Conservation (phyloP, 2,888 invertebrate genomes). For the Drosophila imparisetae region DNA sequence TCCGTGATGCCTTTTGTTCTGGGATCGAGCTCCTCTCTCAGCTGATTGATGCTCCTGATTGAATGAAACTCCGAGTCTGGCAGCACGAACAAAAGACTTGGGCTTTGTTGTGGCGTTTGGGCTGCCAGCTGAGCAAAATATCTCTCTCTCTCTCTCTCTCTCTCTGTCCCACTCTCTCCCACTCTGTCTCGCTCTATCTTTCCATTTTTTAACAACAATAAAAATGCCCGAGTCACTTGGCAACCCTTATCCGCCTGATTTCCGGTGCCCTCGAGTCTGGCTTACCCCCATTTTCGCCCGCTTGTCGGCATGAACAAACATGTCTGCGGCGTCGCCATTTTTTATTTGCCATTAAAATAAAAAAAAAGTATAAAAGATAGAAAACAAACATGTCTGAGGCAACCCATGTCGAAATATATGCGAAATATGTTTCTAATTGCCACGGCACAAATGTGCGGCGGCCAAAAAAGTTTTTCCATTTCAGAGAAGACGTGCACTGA, state of each 20-base stretch:
- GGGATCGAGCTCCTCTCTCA: not conserved
- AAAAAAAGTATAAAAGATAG: not conserved
- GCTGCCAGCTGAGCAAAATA: slow-evolving; percentile 40
- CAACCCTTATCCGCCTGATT: slow-evolving; percentile 33
- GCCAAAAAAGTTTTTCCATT: slow-evolving; percentile 34
- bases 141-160: not conserved
- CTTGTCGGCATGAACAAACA: slow-evolving; percentile 63
- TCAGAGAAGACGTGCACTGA: slow-evolving; percentile 45
- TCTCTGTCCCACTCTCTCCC: not conserved
- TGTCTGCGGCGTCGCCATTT: slow-evolving; percentile 63
- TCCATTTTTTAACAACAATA: slow-evolving; percentile 34
- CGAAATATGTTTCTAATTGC: slow-evolving; percentile 71
- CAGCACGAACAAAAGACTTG: slow-evolving; percentile 36
- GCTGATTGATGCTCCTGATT: slow-evolving; percentile 63
- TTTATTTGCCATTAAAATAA: slow-evolving; percentile 51
- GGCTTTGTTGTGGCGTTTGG: slow-evolving; percentile 6
- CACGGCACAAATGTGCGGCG: slow-evolving; percentile 2
- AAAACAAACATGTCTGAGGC: slow-evolving; percentile 33
- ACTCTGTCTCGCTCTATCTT: not conserved
- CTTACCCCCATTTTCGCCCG: slow-evolving; percentile 8
- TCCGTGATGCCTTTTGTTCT: slow-evolving; percentile 48
- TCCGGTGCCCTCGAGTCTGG: slow-evolving; percentile 34
- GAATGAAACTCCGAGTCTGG: slow-evolving; percentile 37
- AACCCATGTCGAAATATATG: slow-evolving; percentile 40
- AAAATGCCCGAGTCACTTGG: slow-evolving; percentile 19